Evolutionary conservation across 2,113 vertebrate species (phyloP).

Genomic region (Tachycineta bicolor): DNA sequence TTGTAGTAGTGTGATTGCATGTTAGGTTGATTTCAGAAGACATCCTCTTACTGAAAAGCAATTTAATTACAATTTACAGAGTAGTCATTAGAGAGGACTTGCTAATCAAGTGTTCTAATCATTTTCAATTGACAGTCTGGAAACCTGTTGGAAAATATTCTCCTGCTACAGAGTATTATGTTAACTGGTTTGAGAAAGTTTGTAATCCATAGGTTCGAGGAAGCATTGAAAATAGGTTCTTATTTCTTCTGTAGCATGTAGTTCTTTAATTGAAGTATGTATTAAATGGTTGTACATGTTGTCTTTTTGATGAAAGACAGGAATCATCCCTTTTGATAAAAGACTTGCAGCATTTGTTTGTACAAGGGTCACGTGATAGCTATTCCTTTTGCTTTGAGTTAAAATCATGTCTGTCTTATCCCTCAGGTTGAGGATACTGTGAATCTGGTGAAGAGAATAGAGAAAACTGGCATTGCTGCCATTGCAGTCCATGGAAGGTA

Average conservation of each 20-base stretch:
- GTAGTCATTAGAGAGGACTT: not conserved
- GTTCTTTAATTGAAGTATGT: not conserved
- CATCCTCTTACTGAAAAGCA: not conserved
- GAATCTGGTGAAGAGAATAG: conserved; percentile 86
- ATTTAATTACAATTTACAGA: not conserved
- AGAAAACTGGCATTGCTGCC: conserved; percentile 90
- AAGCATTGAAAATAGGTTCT: not conserved
- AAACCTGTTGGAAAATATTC: not conserved
- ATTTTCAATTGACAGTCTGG: not conserved
- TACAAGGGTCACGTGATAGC: not conserved
- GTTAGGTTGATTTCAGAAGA: not conserved
- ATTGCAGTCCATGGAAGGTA: conserved; percentile 96
- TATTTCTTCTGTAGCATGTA: not conserved
- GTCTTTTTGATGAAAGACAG: not conserved
- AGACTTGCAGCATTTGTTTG: not conserved
- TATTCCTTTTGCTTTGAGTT: not conserved
- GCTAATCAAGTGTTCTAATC: not conserved
- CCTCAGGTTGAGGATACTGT: conserved; percentile 89
- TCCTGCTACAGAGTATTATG: not conserved
- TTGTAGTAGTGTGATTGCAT: not conserved
- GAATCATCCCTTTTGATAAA: not conserved
- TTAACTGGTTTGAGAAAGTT: not conserved
- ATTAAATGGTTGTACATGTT: not conserved
- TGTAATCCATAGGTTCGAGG: not conserved
- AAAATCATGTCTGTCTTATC: not conserved